Conservation (phyloP, 2,113 vertebrate genomes). For the Scortum barcoo region DNA sequence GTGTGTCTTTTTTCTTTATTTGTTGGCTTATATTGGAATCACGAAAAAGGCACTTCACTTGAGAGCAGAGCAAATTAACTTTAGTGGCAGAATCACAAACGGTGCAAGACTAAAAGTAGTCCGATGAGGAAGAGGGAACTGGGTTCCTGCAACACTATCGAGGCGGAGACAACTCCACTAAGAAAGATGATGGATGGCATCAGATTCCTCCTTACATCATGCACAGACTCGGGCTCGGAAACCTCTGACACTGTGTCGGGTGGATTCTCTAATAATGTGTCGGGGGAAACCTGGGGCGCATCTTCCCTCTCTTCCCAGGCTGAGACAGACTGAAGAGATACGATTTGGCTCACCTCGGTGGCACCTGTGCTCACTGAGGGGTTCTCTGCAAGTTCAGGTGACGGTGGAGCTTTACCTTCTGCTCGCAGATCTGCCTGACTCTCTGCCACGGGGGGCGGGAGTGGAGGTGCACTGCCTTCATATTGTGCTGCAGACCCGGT, state of each 20-base stretch:
- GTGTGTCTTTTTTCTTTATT: constrained; percentile 13
- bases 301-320: constrained; percentile 38
- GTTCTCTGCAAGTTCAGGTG: constrained; percentile 38
- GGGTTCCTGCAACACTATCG: constrained; percentile 72
- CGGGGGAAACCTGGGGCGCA: constrained; percentile 36
- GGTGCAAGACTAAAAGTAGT: constrained; percentile 68
- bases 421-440: constrained; percentile 32
- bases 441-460: constrained; percentile 26
- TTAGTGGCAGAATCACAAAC: constrained; percentile 57
- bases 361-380: constrained; percentile 25
- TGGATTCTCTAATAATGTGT: constrained; percentile 40
- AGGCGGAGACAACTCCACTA: constrained; percentile 70
- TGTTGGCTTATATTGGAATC: constrained; percentile 64
- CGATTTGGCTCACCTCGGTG: constrained; percentile 26
- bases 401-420: constrained; percentile 30
- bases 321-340: constrained; percentile 8
- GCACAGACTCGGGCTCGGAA: constrained; percentile 36
- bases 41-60: constrained; percentile 73
- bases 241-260: constrained; percentile 24
- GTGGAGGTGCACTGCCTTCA: neutral
- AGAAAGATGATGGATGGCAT: constrained; percentile 69
- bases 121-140: constrained; percentile 71
- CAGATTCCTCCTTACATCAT: constrained; percentile 49
- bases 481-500: constrained; percentile 27
- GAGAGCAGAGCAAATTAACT: constrained; percentile 3